These are phyloP conservation scores for Arge pagana DNA, from an alignment of 2,888 invertebrate genomes.

Conservation along the genomic window DNA sequence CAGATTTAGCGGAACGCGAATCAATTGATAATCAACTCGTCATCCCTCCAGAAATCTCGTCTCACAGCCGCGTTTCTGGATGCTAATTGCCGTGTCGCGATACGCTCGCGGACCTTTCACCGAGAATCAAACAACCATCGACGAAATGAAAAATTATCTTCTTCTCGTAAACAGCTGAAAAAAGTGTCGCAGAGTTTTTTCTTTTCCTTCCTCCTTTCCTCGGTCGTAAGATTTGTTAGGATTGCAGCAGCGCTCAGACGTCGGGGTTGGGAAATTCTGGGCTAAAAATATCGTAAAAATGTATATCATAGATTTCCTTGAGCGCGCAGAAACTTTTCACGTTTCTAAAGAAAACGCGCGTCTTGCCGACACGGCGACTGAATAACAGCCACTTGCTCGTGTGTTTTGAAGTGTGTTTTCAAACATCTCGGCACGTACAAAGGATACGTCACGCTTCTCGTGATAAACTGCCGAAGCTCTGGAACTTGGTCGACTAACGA, in stretches of 20 bases:
- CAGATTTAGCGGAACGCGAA: background rate
- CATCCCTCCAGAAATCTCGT: slow-evolving; percentile 9
- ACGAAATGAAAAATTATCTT: background rate
- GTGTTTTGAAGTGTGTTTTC: background rate
- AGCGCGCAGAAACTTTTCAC: background rate
- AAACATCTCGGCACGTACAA: slow-evolving; percentile 3
- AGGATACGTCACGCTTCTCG: too few relatives aligned
- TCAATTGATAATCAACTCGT: slow-evolving; percentile 13
- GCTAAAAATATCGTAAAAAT: slow-evolving; percentile 14
- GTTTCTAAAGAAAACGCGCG: slow-evolving; percentile 10
- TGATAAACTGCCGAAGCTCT: too few relatives aligned
- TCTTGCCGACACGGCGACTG: background rate
- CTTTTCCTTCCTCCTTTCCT: too few relatives aligned
- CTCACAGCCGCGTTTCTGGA: too few relatives aligned
- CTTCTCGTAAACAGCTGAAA: background rate
- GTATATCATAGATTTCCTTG: slow-evolving; percentile 9
- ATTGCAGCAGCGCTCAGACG: too few relatives aligned
- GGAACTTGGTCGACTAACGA: background rate
- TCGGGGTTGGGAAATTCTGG: slow-evolving; percentile 8
- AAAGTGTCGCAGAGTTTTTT: too few relatives aligned
- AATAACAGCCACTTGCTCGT: slow-evolving; percentile 16
- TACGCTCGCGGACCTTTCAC: too few relatives aligned
- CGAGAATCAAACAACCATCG: too few relatives aligned
- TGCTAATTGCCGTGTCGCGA: too few relatives aligned
- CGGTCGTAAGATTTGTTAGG: slow-evolving; percentile 15